Conservation (phyloP, 2,888 invertebrate species). For the Agelastica alni region DNA sequence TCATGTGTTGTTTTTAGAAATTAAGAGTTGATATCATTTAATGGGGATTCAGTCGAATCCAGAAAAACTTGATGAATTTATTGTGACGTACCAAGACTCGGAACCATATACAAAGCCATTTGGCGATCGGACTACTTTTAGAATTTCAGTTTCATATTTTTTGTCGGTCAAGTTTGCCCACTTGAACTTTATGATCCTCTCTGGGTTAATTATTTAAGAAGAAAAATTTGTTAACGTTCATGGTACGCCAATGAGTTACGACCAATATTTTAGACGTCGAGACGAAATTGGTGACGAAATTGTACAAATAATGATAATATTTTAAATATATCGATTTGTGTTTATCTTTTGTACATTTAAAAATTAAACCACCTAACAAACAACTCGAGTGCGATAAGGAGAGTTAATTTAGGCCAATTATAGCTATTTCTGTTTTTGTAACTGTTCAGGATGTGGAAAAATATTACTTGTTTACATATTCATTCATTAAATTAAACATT, state of each 20-base stretch:
- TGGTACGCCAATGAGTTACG: constrained; percentile 1
- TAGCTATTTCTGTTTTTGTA: not conserved
- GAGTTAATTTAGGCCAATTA: constrained; percentile 24
- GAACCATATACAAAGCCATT: too few relatives aligned
- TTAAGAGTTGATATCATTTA: too few relatives aligned
- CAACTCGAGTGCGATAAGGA: constrained; percentile 20
- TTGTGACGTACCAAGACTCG: too few relatives aligned
- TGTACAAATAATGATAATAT: constrained; percentile 38
- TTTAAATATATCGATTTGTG: constrained; percentile 20
- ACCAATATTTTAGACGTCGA: not conserved
- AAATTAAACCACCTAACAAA: constrained; percentile 26
- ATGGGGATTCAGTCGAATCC: too few relatives aligned
- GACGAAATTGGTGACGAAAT: constrained; percentile 19
- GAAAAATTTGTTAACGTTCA: too few relatives aligned
- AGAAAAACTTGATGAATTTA: too few relatives aligned
- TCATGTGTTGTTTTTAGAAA: too few relatives aligned
- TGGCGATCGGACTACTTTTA: too few relatives aligned
- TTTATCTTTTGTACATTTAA: constrained; percentile 21
- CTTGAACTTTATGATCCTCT: too few relatives aligned
- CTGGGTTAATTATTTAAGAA: too few relatives aligned
- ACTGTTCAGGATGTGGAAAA: constrained; percentile 5
- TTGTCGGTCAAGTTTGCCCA: too few relatives aligned
- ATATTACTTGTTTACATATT: constrained; percentile 1
- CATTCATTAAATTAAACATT: constrained; percentile 13
- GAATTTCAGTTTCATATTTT: too few relatives aligned